Evolutionary conservation across 2,113 vertebrate genomes (phyloP).

Genomic region (Willisornis vidua): DNA sequence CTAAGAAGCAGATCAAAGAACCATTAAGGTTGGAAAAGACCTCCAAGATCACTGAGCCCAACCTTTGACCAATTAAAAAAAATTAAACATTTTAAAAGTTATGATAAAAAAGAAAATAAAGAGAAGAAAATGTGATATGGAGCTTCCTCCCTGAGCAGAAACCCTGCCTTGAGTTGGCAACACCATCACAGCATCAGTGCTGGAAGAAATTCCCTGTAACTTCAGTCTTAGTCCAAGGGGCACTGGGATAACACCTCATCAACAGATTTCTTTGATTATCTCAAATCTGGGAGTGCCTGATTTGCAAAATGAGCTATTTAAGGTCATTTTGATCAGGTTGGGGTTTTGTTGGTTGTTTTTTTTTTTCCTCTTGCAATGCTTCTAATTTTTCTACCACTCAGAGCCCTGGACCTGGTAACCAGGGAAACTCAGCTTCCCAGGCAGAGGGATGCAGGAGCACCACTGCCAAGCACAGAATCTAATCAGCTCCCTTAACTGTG

Average conservation of each 20-base stretch:
- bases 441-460: slow-evolving; percentile 40
- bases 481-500: neutral
- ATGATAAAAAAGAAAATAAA: neutral
- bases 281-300: neutral
- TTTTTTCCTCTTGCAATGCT: neutral
- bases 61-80: neutral
- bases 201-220: neutral
- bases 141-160: neutral
- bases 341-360: neutral
- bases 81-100: neutral
- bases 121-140: neutral
- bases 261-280: neutral
- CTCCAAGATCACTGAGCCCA: neutral
- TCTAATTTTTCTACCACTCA: slow-evolving; percentile 36
- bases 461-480: neutral
- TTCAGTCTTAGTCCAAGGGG: neutral
- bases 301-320: neutral
- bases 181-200: neutral
- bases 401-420: slow-evolving; percentile 56
- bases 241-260: neutral
- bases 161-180: neutral
- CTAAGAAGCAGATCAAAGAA: neutral
- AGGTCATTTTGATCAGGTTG: neutral
- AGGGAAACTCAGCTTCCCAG: slow-evolving; percentile 57
- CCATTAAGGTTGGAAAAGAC: neutral